A percentile compares a stretch with the other conserved stretches of the same genome.
Evolutionary conservation across 2,113 vertebrate genomes (phyloP).

Genomic region (Hippocampus barbouri): DNA sequence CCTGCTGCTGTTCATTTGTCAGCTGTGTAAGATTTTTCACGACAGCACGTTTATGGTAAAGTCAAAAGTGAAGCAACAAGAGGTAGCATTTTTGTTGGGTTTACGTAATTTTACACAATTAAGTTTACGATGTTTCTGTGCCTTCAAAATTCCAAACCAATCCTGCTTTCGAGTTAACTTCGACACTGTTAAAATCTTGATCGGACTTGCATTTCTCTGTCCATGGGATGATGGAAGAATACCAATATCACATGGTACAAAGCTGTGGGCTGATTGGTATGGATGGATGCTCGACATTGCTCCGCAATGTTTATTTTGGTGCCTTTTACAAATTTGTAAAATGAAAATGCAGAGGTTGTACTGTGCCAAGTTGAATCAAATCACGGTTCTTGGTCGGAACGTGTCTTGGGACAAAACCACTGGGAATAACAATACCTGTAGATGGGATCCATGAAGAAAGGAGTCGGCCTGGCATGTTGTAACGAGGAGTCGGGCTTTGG

Average conservation of each 20-base stretch:
- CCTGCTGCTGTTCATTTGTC: not conserved
- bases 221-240: not conserved
- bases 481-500: conserved; percentile 84
- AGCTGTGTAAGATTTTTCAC: not conserved
- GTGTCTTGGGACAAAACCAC: conserved; percentile 13
- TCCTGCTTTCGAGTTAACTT: not conserved
- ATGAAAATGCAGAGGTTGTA: not conserved
- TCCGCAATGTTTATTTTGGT: not conserved
- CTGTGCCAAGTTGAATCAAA: not conserved
- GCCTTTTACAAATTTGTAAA: not conserved
- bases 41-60: not conserved
- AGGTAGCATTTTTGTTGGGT: not conserved
- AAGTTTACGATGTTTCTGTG: not conserved
- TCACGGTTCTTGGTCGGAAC: not conserved
- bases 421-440: conserved; percentile 88
- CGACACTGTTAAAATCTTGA: not conserved
- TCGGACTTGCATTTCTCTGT: not conserved
- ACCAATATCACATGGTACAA: not conserved
- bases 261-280: not conserved
- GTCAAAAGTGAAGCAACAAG: not conserved
- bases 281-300: not conserved
- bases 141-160: not conserved
- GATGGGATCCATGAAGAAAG: conserved; percentile 99
- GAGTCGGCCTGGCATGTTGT: conserved; percentile 93
- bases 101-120: not conserved